Evolutionary conservation across 2,113 vertebrate species (phyloP), one percentile per base, ranked within the genome.

Genomic region (Lynx canadensis): DNA sequence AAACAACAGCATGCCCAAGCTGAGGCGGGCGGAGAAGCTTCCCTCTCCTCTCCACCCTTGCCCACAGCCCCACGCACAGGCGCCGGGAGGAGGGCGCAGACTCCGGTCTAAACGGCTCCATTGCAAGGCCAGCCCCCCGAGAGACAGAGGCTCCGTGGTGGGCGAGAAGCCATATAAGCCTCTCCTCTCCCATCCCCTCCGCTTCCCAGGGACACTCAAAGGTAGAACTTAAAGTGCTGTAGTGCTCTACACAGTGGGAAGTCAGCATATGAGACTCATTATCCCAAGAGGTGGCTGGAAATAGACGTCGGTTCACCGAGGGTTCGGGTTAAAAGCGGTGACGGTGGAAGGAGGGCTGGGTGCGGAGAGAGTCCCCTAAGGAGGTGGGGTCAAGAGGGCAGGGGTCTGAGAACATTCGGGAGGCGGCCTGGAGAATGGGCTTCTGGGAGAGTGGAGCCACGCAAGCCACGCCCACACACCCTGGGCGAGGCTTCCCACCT

Each of bases 241-340:
- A 7, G 45, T 4, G 19, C 84, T 84, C 73, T 12, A 6, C 93
- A 74, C 95, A 38, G 88, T 55, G 96, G 97, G 91, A 41, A 90
- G 91, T 27, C 25, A 94, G 83, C 27, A 13, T 12, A 2, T 16
- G 80, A 63, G 91, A 6, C 45, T 95, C 97, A 57, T 90, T 87
- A 87, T 69, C 93, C 91, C 93, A 8, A 82, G 91, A 94, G 93
- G 91, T 48, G 97, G 80, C 97, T 94, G 19, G 85, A 95, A 92
- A 73, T 33, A 65, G 29, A 9, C 1, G 0, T 5, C 4, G 27
- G 50, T 68, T 90, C 78, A 31, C 12, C 0, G 0, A 41, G 41
- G 36, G 84, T 29, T 80, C 63, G 15, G 5, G 31, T 45, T 13
- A 27, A 48, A 83, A 88, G 69, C 52, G 2, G 41, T 63, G 45